Percentiles rank a stretch among this genome's conserved stretches.
phyloP scores from a whole-genome alignment of 2,797 vertebrate species.

The Onychomys arenicola region DNA sequence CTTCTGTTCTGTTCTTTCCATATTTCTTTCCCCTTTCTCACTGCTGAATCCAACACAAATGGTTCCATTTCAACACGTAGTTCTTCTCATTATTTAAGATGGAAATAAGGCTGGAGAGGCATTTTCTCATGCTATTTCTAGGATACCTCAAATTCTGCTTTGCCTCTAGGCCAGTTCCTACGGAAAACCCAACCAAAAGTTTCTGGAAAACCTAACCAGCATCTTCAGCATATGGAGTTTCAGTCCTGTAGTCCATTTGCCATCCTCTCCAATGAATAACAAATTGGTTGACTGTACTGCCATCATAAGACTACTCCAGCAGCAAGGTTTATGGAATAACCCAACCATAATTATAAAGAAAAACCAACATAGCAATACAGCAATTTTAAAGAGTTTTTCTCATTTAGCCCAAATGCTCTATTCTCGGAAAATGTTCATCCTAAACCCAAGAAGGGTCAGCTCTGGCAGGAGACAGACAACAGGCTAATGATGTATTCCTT shows the following conservation, averaged over 20 bases:
- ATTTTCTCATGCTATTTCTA: constrained; percentile 85
- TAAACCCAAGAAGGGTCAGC: constrained; percentile 65
- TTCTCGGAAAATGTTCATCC: constrained; percentile 69
- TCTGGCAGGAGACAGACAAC: constrained; percentile 35
- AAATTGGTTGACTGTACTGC: constrained; percentile 54
- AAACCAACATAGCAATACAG: constrained; percentile 76
- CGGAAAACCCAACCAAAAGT: constrained; percentile 80
- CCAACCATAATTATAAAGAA: constrained; percentile 82
- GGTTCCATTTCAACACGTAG: constrained; percentile 85
- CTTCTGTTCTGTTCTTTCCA: constrained; percentile 86
- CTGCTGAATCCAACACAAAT: constrained; percentile 86
- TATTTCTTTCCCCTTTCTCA: constrained; percentile 70
- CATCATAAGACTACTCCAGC: constrained; percentile 63
- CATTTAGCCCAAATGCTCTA: constrained; percentile 72
- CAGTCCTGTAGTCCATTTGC: constrained; percentile 57
- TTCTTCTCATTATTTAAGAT: constrained; percentile 86
- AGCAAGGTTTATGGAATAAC: constrained; percentile 77
- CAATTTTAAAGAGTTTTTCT: constrained; percentile 76
- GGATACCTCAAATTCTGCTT: constrained; percentile 81
- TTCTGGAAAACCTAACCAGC: constrained; percentile 82
- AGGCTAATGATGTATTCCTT: constrained; percentile 49
- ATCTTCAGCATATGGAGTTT: constrained; percentile 67
- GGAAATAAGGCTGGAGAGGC: constrained; percentile 85
- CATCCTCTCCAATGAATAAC: constrained; percentile 71
- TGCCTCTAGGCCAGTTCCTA: constrained; percentile 76